phyloP scores from a whole-genome alignment of 1,140 invertebrate genomes.

The Probaryconus sp. region DNA sequence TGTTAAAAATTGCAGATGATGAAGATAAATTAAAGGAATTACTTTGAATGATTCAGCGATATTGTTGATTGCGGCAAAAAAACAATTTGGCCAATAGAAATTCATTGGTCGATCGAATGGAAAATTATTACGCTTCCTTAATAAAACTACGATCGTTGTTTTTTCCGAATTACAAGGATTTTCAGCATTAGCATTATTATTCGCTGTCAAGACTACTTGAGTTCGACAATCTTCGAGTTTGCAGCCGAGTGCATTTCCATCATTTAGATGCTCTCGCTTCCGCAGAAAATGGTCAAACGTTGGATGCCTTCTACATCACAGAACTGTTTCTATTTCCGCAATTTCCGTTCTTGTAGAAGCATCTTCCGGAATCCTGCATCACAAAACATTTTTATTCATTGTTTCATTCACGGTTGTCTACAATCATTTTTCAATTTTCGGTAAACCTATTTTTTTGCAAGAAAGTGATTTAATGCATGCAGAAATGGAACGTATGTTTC shows the following conservation, averaged over 20 bases:
- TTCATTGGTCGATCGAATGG: not conserved
- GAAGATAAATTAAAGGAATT: too few relatives aligned
- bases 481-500: too few relatives aligned
- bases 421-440: too few relatives aligned
- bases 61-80: too few relatives aligned
- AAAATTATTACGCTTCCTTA: not conserved
- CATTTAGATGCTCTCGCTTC: constrained; percentile 14
- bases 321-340: constrained; percentile 93
- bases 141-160: constrained; percentile 34
- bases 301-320: constrained; percentile 80
- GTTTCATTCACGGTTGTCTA: too few relatives aligned
- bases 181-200: constrained; percentile 18
- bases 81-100: not conserved
- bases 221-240: constrained; percentile 23
- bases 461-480: too few relatives aligned
- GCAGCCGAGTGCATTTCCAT: constrained; percentile 17
- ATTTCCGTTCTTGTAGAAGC: constrained; percentile 83
- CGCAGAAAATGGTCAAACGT: constrained; percentile 38
- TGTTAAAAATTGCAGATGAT: too few relatives aligned
- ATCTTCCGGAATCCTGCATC: constrained; percentile 67
- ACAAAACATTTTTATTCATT: constrained; percentile 2
- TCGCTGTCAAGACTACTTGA: constrained; percentile 21
- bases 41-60: too few relatives aligned
- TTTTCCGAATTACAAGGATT: constrained; percentile 23
- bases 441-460: too few relatives aligned